Percentiles rank a stretch among this genome's conserved stretches.
These are phyloP conservation scores for Muschampia plurimacula DNA, from an alignment of 2,888 invertebrate genomes.

Conservation along the genomic window DNA sequence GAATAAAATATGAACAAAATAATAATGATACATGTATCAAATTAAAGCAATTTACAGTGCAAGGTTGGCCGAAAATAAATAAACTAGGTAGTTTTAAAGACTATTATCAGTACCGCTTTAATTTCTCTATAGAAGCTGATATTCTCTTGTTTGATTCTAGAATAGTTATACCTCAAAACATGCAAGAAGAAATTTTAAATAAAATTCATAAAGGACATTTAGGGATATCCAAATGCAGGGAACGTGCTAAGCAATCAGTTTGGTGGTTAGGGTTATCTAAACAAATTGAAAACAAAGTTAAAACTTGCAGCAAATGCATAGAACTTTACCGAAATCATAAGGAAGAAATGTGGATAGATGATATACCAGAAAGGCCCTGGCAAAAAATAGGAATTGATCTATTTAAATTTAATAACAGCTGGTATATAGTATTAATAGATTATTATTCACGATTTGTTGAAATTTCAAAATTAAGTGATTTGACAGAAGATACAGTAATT, in stretches of 20 bases:
- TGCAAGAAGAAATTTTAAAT: not conserved
- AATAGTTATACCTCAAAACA: not conserved
- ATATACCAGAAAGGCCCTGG: not conserved
- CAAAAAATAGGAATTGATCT: not conserved
- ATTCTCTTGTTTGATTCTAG: not conserved
- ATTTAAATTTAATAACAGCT: not conserved
- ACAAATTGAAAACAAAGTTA: not conserved
- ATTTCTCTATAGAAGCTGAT: not conserved
- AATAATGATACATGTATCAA: not conserved
- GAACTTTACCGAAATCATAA: not conserved
- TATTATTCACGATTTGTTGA: not conserved
- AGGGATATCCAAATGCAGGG: not conserved
- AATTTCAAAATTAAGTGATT: not conserved
- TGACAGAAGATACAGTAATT: not conserved
- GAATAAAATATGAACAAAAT: not conserved
- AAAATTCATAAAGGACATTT: not conserved
- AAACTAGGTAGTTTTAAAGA: not conserved
- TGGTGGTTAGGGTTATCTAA: not conserved
- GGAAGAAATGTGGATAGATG: not conserved
- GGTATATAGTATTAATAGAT: not conserved
- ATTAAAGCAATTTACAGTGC: constrained; percentile 1
- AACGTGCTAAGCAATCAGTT: not conserved
- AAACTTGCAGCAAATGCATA: not conserved
- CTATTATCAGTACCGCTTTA: not conserved
- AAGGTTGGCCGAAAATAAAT: not conserved